Conservation (phyloP, 2,113 vertebrate species). For the Stigmatopora argus region DNA sequence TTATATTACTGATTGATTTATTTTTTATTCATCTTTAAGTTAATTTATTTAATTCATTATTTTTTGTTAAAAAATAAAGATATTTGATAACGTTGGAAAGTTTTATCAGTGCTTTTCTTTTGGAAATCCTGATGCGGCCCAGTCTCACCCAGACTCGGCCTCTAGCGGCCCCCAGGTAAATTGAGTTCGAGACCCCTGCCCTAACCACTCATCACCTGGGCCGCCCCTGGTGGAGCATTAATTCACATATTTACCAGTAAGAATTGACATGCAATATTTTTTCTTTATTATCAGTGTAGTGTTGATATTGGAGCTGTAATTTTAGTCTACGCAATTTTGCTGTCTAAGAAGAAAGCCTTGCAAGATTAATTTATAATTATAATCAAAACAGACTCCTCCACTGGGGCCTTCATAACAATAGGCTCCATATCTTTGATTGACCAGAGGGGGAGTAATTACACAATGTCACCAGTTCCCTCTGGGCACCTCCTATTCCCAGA, state of each 20-base stretch:
- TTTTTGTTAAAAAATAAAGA: no score
- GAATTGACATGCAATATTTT: not conserved
- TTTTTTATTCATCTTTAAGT: no score
- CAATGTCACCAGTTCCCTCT: not conserved
- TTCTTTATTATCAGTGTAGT: not conserved
- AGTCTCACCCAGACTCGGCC: no score
- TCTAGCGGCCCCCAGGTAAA: no score
- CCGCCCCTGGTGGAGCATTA: no score
- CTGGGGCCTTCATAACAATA: not conserved
- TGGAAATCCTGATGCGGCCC: no score
- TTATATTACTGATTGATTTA: no score
- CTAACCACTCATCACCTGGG: not conserved
- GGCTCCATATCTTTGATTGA: not conserved
- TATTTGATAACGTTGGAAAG: no score
- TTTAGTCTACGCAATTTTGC: not conserved
- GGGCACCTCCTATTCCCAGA: not conserved
- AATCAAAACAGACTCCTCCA: conserved; percentile 1
- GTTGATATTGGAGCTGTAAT: not conserved
- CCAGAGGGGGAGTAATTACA: not conserved
- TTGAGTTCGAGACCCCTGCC: no score
- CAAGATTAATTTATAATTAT: not conserved
- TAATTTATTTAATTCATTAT: no score
- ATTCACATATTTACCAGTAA: no score
- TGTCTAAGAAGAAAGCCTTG: not conserved
- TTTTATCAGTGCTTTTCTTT: no score